phyloP scores from a whole-genome alignment of 2,113 vertebrate species.

The Australoheros scitulus region DNA sequence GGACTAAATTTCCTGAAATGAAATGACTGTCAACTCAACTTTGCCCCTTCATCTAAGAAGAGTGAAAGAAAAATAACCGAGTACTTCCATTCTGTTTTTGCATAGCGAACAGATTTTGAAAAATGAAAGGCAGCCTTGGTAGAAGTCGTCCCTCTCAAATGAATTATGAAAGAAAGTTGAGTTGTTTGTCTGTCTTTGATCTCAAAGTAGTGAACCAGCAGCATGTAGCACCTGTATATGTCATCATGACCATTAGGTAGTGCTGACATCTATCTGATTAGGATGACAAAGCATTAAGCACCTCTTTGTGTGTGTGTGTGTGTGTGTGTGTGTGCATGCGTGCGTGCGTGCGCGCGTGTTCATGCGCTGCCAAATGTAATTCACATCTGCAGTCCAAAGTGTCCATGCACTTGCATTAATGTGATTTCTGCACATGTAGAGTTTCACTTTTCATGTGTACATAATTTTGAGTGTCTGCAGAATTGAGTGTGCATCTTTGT shows the following conservation, averaged over 20 bases:
- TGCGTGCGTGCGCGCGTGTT: background rate
- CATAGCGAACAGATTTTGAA: slow-evolving; percentile 16
- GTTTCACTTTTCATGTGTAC: background rate
- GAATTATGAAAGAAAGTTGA: slow-evolving; percentile 36
- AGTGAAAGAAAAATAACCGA: slow-evolving; percentile 17
- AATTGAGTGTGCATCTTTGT: slow-evolving; percentile 26
- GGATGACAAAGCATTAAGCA: slow-evolving; percentile 48
- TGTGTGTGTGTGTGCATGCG: slow-evolving; percentile 4
- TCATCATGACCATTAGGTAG: slow-evolving; percentile 57
- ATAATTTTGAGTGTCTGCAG: slow-evolving; percentile 9
- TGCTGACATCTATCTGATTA: slow-evolving; percentile 63
- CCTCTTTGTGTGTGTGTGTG: slow-evolving; percentile 34
- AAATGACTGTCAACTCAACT: slow-evolving; percentile 68
- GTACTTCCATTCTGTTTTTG: slow-evolving; percentile 29
- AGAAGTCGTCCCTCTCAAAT: slow-evolving; percentile 27
- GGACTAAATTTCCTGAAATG: slow-evolving; percentile 71
- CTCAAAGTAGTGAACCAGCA: slow-evolving; percentile 24
- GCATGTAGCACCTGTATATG: slow-evolving; percentile 45
- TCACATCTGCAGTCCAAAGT: slow-evolving; percentile 16
- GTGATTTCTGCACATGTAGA: slow-evolving; percentile 1
- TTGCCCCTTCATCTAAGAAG: slow-evolving; percentile 54
- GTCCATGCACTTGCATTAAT: slow-evolving; percentile 48
- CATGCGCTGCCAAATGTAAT: background rate
- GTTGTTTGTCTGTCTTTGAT: slow-evolving; percentile 53
- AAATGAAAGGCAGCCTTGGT: slow-evolving; percentile 18